A percentile compares a stretch with the other conserved stretches of the same genome.
phyloP scores from a whole-genome alignment of 1,140 invertebrate species.

The Planococcus citri region DNA sequence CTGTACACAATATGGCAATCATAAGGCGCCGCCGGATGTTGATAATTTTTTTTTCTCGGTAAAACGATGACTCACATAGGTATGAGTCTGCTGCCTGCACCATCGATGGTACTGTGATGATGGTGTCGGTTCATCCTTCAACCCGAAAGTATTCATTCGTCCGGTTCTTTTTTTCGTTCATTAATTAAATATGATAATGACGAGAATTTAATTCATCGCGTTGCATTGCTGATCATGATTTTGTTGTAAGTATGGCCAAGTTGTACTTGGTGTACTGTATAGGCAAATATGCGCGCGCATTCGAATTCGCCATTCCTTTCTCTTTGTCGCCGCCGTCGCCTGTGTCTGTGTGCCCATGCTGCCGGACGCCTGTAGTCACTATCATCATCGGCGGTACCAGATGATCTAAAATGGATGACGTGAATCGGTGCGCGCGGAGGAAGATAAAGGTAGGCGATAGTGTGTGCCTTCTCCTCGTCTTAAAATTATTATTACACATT shows the following conservation, averaged over 20 bases:
- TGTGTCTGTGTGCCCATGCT: no score
- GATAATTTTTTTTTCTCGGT: background rate
- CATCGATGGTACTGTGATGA: no score
- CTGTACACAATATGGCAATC: no score
- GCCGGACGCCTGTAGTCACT: background rate
- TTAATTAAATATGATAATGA: conserved; percentile 3
- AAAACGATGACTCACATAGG: background rate
- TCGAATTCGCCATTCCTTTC: background rate
- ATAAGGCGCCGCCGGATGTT: background rate
- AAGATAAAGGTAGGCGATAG: conserved; percentile 18
- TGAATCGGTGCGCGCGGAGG: conserved; percentile 11
- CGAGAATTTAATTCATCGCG: background rate
- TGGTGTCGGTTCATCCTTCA: background rate
- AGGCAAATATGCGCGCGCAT: background rate
- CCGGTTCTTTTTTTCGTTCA: no score
- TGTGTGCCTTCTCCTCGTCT: conserved; percentile 13
- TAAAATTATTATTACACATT: conserved; percentile 13
- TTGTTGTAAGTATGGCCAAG: background rate
- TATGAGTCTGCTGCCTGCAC: background rate
- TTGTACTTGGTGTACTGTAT: no score
- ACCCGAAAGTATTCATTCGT: background rate
- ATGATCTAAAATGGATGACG: conserved; percentile 6
- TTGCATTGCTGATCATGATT: conserved; percentile 2
- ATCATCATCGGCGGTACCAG: background rate
- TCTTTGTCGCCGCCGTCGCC: background rate